Conservation (phyloP, 2,797 vertebrate species). For the Chaetodon trifasciatus region DNA sequence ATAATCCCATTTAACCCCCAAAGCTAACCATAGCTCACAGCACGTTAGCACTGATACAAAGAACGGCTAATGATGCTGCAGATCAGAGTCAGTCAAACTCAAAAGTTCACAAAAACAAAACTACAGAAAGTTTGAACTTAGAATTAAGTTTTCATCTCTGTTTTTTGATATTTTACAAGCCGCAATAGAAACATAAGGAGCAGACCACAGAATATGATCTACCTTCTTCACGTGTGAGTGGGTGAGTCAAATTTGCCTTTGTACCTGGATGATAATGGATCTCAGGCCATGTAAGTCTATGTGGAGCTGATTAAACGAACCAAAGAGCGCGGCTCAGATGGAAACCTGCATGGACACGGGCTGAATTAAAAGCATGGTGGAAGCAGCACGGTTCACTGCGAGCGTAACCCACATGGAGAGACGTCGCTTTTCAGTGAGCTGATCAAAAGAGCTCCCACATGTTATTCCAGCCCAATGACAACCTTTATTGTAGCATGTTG, state of each 20-base stretch:
- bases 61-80: background rate
- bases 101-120: background rate
- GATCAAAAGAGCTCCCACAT: slow-evolving; percentile 50
- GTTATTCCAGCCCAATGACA: background rate
- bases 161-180: background rate
- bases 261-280: no score
- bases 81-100: background rate
- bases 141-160: background rate
- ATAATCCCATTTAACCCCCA: no score
- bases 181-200: no score
- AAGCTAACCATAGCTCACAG: no score
- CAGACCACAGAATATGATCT: background rate
- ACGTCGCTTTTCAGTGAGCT: background rate
- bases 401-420: background rate
- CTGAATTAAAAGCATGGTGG: background rate
- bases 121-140: background rate
- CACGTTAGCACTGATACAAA: no score
- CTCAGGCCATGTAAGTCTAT: background rate
- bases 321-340: background rate
- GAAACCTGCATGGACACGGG: background rate
- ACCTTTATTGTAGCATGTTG: background rate
- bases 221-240: no score
- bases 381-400: rapidly evolving
- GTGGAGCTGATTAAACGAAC: background rate
- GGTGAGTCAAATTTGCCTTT: no score